Percentiles rank a stretch among this genome's conserved stretches.
These are phyloP conservation scores for Borostomias antarcticus DNA, from an alignment of 2,797 vertebrate species.

Conservation along the genomic window DNA sequence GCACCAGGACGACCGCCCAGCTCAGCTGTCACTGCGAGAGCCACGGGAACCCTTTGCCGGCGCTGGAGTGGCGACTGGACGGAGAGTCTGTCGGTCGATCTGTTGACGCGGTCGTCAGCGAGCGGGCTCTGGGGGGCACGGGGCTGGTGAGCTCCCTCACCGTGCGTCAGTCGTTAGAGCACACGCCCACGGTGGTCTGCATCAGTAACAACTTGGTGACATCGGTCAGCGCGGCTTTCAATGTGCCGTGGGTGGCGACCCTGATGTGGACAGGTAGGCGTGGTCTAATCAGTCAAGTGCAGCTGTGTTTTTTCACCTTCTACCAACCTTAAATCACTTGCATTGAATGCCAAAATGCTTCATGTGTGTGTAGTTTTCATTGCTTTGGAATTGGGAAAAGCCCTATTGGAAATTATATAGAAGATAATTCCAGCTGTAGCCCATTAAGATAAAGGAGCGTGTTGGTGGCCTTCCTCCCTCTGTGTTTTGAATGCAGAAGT, in stretches of 20 bases:
- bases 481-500: slow-evolving; percentile 46
- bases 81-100: slow-evolving; percentile 56
- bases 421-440: no score
- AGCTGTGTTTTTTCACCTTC: no score
- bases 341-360: no score
- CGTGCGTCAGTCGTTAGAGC: slow-evolving; percentile 27
- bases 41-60: slow-evolving; percentile 69
- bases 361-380: no score
- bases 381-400: no score
- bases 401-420: no score
- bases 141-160: slow-evolving; percentile 56
- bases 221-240: slow-evolving; percentile 46
- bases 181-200: slow-evolving; percentile 56
- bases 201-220: slow-evolving; percentile 61
- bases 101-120: slow-evolving; percentile 41
- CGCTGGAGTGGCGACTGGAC: slow-evolving; percentile 63
- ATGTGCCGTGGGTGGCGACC: slow-evolving; percentile 45
- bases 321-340: no score
- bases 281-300: no score
- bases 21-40: slow-evolving; percentile 65
- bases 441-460: no score
- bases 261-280: slow-evolving; percentile 44
- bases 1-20: slow-evolving; percentile 43
- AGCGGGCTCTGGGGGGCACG: slow-evolving; percentile 29
- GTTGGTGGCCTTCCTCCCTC: no score